phyloP scores from a whole-genome alignment of 2,797 vertebrate genomes.

The Hoplostethus mediterraneus region DNA sequence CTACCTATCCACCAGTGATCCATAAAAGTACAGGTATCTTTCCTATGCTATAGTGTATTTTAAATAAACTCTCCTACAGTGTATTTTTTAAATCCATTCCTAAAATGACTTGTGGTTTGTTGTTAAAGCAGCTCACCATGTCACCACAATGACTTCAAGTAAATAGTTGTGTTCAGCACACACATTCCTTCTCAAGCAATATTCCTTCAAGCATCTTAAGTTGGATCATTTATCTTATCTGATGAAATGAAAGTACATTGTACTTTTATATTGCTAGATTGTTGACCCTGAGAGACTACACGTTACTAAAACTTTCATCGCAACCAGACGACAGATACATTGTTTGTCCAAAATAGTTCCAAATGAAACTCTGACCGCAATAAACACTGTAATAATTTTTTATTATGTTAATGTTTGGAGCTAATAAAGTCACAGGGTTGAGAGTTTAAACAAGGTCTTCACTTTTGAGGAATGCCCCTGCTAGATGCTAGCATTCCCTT shows the following conservation, averaged over 20 bases:
- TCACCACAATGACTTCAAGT: not conserved
- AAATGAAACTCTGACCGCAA: slow-evolving; percentile 23
- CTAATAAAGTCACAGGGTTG: slow-evolving; percentile 24
- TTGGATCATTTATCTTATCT: not conserved
- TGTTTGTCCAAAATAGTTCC: slow-evolving; percentile 31
- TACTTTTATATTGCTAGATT: slow-evolving; percentile 4
- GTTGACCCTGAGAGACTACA: not conserved
- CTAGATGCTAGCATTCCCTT: not conserved
- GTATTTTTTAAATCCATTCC: not conserved
- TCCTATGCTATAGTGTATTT: slow-evolving; percentile 2
- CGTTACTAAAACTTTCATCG: slow-evolving; percentile 17
- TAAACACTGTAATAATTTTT: slow-evolving; percentile 20
- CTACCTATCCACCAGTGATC: not conserved
- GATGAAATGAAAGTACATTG: slow-evolving; percentile 2
- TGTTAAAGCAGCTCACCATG: too few species aligned
- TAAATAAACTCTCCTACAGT: not conserved
- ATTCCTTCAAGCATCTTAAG: not conserved
- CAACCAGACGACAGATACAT: slow-evolving; percentile 26
- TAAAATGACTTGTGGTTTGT: not conserved
- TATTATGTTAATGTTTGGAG: slow-evolving; percentile 23
- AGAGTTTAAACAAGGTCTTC: not conserved
- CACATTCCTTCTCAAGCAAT: not conserved
- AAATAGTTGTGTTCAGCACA: not conserved
- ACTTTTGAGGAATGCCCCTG: not conserved
- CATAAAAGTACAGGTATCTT: slow-evolving; percentile 24